Evolutionary conservation across 2,888 invertebrate species (phyloP), one percentile per base, ranked within the genome.

Genomic region (Agonum fuliginosum): DNA sequence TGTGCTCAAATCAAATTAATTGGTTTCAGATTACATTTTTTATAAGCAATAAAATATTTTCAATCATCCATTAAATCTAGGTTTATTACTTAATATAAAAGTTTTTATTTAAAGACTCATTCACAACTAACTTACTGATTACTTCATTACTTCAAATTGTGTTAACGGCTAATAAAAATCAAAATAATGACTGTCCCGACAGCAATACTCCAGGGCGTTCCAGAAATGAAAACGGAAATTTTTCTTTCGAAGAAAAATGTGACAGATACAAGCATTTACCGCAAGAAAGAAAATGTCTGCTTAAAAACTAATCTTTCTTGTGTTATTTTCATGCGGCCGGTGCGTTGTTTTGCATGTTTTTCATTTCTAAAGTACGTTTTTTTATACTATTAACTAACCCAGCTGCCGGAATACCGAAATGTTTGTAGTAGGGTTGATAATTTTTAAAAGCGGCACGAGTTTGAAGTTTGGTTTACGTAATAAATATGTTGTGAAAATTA

Each of bases 381-480:
- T 37, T 65, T 65, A 34, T 65, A 65, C 65, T 65, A 65, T 65
- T 65, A 65, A 65, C 65, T 58, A 58, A 58, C 58, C 58, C 58
- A 30, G 58, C 58, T 30, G 30, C 14, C 65, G 8, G 17, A n/a
- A 30, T n/a, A 37, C 19, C 17, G 48, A 48, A 48, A 48, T 48
- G 48, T 48, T 19, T 48, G 48, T 65, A 65, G 30, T 65, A 6
- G 10, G 34, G n/a, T 6, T 1, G 14, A 19, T 22, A 5, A 58
- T 58, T 24, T 24, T 24, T n/a, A 30, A 8, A 24, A 65, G 65
- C 65, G 65, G 65, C 30, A 65, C 65, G 34, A 8, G 8, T 24
- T 41, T 43, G 24, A 3, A 12, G 54, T 24, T 24, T 37, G n/a
- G 10, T 2, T 37, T 37, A 37, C 3, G 8, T 37, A 37, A 37